phyloP scores from a whole-genome alignment of 2,113 vertebrate genomes.

The Chionomys nivalis region DNA sequence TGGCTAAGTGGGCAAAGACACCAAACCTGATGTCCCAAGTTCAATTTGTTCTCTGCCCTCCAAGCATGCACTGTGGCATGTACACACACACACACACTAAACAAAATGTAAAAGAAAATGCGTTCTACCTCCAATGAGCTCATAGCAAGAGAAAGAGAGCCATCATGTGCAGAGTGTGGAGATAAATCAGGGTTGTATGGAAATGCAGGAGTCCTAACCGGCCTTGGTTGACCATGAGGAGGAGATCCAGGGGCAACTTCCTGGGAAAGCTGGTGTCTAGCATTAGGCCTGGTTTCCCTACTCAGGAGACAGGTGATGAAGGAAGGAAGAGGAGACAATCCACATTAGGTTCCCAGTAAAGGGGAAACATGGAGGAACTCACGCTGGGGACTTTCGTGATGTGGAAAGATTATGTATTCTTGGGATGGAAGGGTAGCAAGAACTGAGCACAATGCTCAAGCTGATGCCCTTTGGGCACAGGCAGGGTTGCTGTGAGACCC shows the following conservation, averaged over 20 bases:
- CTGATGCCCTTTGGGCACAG: neutral
- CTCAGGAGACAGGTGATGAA: neutral
- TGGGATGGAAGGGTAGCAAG: neutral
- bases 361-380: neutral
- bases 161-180: neutral
- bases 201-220: neutral
- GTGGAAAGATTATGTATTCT: neutral
- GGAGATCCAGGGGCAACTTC: neutral
- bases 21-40: neutral
- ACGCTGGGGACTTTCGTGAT: neutral
- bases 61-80: neutral
- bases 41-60: neutral
- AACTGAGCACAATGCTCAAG: rapidly evolving
- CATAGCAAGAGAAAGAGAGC: neutral
- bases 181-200: neutral
- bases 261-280: neutral
- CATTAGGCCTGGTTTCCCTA: neutral
- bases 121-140: neutral
- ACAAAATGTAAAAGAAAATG: neutral
- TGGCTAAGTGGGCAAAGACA: neutral
- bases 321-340: neutral
- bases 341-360: no score
- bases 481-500: neutral
- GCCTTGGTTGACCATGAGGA: neutral
- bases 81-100: neutral